Conservation (phyloP, 1,140 invertebrate species). For the Papilio dardanus region DNA sequence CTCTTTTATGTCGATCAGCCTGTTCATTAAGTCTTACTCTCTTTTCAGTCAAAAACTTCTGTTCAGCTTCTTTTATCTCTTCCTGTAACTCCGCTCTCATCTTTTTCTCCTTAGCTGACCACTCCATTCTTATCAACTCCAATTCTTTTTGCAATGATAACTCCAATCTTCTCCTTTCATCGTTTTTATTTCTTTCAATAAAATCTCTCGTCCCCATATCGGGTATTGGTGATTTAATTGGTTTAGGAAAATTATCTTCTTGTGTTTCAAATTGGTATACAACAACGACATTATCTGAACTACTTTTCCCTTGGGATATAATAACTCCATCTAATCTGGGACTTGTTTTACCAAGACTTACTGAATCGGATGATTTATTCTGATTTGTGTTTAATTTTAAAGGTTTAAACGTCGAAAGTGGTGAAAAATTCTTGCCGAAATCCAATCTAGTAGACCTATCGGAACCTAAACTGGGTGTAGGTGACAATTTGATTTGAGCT, state of each 20-base stretch:
- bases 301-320: conserved; percentile 74
- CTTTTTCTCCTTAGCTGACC: conserved; percentile 74
- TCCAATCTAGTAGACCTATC: conserved; percentile 69
- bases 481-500: conserved; percentile 61
- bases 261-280: conserved; percentile 76
- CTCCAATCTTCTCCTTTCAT: conserved; percentile 71
- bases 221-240: conserved; percentile 65
- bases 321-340: conserved; percentile 75
- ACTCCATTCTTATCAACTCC: conserved; percentile 71
- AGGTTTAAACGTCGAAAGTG: conserved; percentile 71
- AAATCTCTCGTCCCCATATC: conserved; percentile 68
- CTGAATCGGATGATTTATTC: conserved; percentile 68
- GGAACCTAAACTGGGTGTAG: conserved; percentile 60
- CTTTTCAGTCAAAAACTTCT: conserved; percentile 82
- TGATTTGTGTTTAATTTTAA: conserved; percentile 56
- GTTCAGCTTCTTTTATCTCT: conserved; percentile 80
- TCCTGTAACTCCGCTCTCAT: conserved; percentile 80
- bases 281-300: conserved; percentile 73
- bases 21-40: conserved; percentile 78
- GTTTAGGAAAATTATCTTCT: conserved; percentile 58
- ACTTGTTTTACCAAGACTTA: conserved; percentile 66
- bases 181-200: conserved; percentile 68
- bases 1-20: conserved; percentile 75
- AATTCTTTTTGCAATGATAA: conserved; percentile 71
- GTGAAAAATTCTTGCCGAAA: conserved; percentile 66